Evolutionary conservation across 2,113 vertebrate genomes (phyloP).

Genomic region (Sander lucioperca): DNA sequence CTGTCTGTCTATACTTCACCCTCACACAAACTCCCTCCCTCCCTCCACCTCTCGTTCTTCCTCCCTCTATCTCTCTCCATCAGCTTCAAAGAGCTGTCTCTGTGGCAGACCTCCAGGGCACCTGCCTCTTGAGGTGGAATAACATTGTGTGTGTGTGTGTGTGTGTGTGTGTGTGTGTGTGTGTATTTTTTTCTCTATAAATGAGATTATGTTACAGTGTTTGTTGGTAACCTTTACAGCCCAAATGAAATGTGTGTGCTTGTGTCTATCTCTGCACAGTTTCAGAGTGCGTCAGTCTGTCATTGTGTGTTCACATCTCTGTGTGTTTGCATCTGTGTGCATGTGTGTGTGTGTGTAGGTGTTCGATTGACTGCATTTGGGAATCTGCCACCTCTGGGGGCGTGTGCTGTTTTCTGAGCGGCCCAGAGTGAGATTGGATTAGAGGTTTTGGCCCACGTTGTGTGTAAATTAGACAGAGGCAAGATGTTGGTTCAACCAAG

Average conservation of each 20-base stretch:
- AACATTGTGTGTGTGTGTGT: slow-evolving; percentile 46
- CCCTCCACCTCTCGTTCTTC: slow-evolving; percentile 6
- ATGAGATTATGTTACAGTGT: slow-evolving; percentile 39
- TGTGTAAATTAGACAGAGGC: slow-evolving; percentile 23
- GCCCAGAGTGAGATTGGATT: slow-evolving; percentile 41
- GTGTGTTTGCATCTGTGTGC: background rate
- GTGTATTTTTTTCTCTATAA: slow-evolving; percentile 25
- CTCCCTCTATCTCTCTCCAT: slow-evolving; percentile 66
- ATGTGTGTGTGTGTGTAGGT: slow-evolving; percentile 8
- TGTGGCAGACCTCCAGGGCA: slow-evolving; percentile 71
- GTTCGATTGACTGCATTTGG: background rate
- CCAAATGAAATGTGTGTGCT: slow-evolving; percentile 40
- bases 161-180: slow-evolving; percentile 35
- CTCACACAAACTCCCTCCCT: slow-evolving; percentile 1
- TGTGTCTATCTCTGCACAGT: background rate
- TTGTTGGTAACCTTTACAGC: slow-evolving; percentile 30
- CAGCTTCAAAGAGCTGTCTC: slow-evolving; percentile 79
- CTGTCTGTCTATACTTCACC: slow-evolving; percentile 31
- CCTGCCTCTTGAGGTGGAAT: slow-evolving; percentile 78
- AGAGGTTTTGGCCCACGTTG: slow-evolving; percentile 6
- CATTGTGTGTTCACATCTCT: background rate
- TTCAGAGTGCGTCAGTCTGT: slow-evolving; percentile 3
- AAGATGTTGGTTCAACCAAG: slow-evolving; percentile 17
- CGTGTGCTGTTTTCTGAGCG: background rate
- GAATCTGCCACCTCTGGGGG: slow-evolving; percentile 35